Percentiles rank a stretch among this genome's conserved stretches.
Evolutionary conservation across 2,888 invertebrate genomes (phyloP).

Genomic region (Plagodis dolabraria): DNA sequence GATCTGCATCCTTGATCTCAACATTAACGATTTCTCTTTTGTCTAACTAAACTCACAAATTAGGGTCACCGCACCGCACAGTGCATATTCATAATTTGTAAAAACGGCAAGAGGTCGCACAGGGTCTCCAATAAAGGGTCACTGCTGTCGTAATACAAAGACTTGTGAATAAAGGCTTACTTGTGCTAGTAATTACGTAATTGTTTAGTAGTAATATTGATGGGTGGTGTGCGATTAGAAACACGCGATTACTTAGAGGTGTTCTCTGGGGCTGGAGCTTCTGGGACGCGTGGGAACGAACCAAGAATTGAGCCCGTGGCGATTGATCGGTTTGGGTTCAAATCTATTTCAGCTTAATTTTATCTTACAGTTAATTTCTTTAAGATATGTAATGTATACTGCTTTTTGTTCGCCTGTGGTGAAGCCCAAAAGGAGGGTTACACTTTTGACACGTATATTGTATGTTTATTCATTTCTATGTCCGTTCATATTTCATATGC

Average conservation of each 20-base stretch:
- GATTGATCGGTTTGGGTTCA: too few species aligned
- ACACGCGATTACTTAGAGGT: constrained; percentile 44
- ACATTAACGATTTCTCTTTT: constrained; percentile 35
- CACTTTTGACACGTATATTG: too few species aligned
- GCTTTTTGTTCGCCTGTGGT: too few species aligned
- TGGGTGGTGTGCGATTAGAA: constrained; percentile 48
- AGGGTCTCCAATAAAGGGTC: constrained; percentile 25
- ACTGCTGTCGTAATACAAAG: constrained; percentile 22
- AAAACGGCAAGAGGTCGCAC: constrained; percentile 17
- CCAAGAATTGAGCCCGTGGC: too few species aligned
- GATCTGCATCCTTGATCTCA: constrained; percentile 28
- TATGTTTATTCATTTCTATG: too few species aligned
- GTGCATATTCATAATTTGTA: constrained; percentile 23
- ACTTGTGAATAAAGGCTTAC: constrained; percentile 11
- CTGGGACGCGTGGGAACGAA: too few species aligned
- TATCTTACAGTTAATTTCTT: too few species aligned
- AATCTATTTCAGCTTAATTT: too few species aligned
- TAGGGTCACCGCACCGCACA: constrained; percentile 31
- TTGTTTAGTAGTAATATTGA: constrained; percentile 44
- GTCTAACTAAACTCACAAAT: constrained; percentile 30
- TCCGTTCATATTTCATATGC: too few species aligned
- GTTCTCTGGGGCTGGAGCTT: too few species aligned
- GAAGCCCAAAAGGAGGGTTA: too few species aligned
- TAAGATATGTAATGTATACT: too few species aligned
- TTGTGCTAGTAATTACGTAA: constrained; percentile 40